Conservation (phyloP, 1,140 invertebrate species). For the Hylaeus volcanicus region DNA sequence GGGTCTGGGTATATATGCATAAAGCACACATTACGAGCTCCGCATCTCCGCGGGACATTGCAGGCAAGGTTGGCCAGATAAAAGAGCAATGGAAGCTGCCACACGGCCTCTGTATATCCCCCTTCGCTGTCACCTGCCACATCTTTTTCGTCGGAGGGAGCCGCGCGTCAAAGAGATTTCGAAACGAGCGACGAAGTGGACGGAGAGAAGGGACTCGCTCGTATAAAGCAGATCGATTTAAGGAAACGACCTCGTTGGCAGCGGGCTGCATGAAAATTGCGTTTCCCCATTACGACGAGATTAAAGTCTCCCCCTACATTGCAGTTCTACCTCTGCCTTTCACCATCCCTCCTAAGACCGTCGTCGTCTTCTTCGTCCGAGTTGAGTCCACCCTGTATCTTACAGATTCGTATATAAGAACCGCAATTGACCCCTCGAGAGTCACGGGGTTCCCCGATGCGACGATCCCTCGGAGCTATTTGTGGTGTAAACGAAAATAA, state of each 20-base stretch:
- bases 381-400: slow-evolving; percentile 17
- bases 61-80: not conserved
- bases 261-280: slow-evolving; percentile 64
- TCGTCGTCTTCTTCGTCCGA: not conserved
- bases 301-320: slow-evolving; percentile 62
- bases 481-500: slow-evolving; percentile 65
- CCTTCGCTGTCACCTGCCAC: not conserved
- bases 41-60: not conserved
- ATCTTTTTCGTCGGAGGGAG: slow-evolving; percentile 7
- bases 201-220: slow-evolving; percentile 22
- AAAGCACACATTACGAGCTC: slow-evolving; percentile 18
- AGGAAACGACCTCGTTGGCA: slow-evolving; percentile 51
- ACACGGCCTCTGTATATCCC: not conserved
- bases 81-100: slow-evolving; percentile 3
- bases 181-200: slow-evolving; percentile 50
- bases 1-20: slow-evolving; percentile 30
- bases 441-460: slow-evolving; percentile 17
- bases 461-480: slow-evolving; percentile 52
- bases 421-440: slow-evolving; percentile 60
- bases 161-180: slow-evolving; percentile 59
- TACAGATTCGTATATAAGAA: slow-evolving; percentile 63
- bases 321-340: slow-evolving; percentile 34
- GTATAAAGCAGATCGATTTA: slow-evolving; percentile 53
- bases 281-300: slow-evolving; percentile 66
- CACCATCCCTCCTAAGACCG: not conserved